Evolutionary conservation across 1,140 invertebrate genomes (phyloP).

Genomic region (Nymphalis io): DNA sequence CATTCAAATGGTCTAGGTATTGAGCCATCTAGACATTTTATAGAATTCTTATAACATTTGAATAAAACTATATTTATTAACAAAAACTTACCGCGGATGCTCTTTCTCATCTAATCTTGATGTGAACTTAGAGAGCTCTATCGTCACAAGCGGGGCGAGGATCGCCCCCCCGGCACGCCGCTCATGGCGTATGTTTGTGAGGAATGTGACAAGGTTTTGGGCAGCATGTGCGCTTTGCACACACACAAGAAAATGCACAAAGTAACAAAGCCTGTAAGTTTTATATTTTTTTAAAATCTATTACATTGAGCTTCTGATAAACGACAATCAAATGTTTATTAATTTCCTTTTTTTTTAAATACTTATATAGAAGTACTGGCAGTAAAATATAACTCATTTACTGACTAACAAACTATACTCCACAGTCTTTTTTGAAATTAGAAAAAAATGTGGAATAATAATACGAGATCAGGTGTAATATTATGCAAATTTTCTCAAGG

Average conservation of each 20-base stretch:
- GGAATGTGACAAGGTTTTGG: conserved; percentile 72
- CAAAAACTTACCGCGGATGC: no score
- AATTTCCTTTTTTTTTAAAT: no score
- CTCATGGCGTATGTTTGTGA: conserved; percentile 68
- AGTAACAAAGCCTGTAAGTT: conserved; percentile 66
- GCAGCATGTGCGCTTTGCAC: conserved; percentile 72
- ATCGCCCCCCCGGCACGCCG: conserved; percentile 62
- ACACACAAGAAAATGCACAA: conserved; percentile 77
- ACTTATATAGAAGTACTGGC: no score
- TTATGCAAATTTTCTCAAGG: conserved; percentile 40
- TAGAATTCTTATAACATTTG: no score
- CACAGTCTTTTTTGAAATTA: no score
- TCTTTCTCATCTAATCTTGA: background rate
- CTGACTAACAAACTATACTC: no score
- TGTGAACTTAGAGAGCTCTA: conserved; percentile 60
- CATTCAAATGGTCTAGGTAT: no score
- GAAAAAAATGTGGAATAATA: no score
- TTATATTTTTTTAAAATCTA: background rate
- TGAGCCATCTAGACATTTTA: no score
- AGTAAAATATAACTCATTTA: background rate
- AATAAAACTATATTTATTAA: no score
- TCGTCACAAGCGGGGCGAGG: conserved; percentile 71
- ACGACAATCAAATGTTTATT: no score
- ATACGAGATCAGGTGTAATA: background rate
- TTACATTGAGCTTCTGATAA: no score